Percentiles rank a stretch among this genome's conserved stretches.
Evolutionary conservation across 2,888 invertebrate genomes (phyloP).

Genomic region (Epinotia ramella): DNA sequence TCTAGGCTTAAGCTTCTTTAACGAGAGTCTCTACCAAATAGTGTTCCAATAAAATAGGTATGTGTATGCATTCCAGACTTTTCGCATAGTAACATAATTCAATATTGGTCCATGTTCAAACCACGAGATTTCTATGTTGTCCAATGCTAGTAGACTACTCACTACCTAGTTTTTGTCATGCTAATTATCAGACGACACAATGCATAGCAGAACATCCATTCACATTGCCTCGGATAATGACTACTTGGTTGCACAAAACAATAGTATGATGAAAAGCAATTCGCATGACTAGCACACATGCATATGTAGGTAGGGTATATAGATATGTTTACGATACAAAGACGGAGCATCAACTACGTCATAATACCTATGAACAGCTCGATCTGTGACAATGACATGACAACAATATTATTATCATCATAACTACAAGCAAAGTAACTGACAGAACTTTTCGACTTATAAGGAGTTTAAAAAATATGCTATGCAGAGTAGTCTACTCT

Average conservation of each 20-base stretch:
- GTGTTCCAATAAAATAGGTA: no score
- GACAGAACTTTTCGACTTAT: no score
- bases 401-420: background rate
- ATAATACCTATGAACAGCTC: background rate
- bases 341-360: conserved; percentile 21
- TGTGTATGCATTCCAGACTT: no score
- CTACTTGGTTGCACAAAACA: conserved; percentile 26
- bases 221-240: conserved; percentile 18
- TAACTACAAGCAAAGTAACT: background rate
- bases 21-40: no score
- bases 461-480: no score
- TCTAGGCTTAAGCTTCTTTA: no score
- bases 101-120: no score
- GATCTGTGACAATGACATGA: background rate
- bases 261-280: conserved; percentile 27
- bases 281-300: conserved; percentile 10
- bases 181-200: conserved; percentile 28
- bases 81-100: no score
- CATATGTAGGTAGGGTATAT: conserved; percentile 4
- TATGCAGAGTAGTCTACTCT: no score
- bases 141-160: conserved; percentile 1
- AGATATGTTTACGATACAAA: background rate
- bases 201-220: conserved; percentile 37
- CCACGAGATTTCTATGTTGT: conserved; percentile 3
- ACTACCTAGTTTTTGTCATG: conserved; percentile 27